Evolutionary conservation across 1,140 invertebrate genomes (phyloP).

Genomic region (Drosophila pandora): DNA sequence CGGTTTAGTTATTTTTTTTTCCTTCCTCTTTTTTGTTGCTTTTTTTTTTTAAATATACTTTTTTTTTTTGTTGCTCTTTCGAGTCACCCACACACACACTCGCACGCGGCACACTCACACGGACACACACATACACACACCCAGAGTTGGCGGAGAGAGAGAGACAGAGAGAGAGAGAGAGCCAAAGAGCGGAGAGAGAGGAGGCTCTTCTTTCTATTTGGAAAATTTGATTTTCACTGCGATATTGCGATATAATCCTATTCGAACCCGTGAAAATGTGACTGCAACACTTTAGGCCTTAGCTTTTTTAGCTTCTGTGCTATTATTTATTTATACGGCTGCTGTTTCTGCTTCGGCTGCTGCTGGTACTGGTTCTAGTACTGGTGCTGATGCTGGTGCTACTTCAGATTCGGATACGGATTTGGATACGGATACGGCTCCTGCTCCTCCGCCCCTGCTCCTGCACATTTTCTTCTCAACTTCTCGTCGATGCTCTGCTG

Average conservation of each 20-base stretch:
- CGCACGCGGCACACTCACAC: slow-evolving; percentile 49
- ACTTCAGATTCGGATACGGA: slow-evolving; percentile 38
- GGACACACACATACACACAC: slow-evolving; percentile 42
- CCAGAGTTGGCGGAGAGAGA: slow-evolving; percentile 34
- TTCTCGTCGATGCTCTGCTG: slow-evolving; percentile 33
- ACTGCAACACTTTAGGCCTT: slow-evolving; percentile 15
- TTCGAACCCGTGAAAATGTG: slow-evolving; percentile 7
- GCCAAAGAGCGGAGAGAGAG: slow-evolving; percentile 16
- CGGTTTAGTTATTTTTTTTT: slow-evolving; percentile 57
- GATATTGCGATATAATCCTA: slow-evolving; percentile 44
- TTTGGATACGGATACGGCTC: slow-evolving; percentile 36
- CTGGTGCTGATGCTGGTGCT: slow-evolving; percentile 26
- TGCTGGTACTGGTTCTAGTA: too few species aligned
- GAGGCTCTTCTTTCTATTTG: slow-evolving; percentile 71
- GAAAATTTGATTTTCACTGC: slow-evolving; percentile 79
- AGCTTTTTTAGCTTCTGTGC: slow-evolving; percentile 2
- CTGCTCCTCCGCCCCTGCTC: slow-evolving; percentile 69
- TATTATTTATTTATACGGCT: slow-evolving; percentile 71
- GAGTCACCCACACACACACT: slow-evolving; percentile 47
- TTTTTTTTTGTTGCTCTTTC: slow-evolving; percentile 36
- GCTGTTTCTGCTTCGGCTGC: neutral
- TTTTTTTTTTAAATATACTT: slow-evolving; percentile 31
- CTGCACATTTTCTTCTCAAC: slow-evolving; percentile 67
- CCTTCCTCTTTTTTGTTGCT: slow-evolving; percentile 13
- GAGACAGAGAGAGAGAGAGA: slow-evolving; percentile 16